phyloP scores from a whole-genome alignment of 2,797 vertebrate genomes.

The Setipinna tenuifilis region DNA sequence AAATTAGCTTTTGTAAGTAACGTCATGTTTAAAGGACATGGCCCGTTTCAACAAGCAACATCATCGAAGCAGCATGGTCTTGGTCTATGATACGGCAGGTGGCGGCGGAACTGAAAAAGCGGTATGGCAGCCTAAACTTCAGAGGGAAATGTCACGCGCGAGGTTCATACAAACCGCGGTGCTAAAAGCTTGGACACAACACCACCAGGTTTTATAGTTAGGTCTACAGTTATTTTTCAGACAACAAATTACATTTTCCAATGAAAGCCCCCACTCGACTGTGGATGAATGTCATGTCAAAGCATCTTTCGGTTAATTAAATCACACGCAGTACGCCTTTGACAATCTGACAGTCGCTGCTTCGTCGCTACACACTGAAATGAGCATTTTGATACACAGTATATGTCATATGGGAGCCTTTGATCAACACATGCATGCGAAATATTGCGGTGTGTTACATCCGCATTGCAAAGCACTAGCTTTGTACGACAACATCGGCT shows the following conservation, averaged over 20 bases:
- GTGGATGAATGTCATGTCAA: slow-evolving; percentile 14
- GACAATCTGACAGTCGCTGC: neutral
- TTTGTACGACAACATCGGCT: slow-evolving; percentile 40
- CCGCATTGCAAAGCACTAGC: slow-evolving; percentile 71
- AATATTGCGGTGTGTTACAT: slow-evolving; percentile 62
- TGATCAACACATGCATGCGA: neutral
- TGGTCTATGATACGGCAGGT: slow-evolving; percentile 18
- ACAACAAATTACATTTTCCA: neutral
- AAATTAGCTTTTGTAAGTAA: neutral
- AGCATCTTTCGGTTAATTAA: slow-evolving; percentile 7
- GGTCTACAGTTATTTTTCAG: neutral
- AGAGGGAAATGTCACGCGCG: slow-evolving; percentile 14
- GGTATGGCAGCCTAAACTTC: slow-evolving; percentile 1
- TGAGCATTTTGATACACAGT: neutral
- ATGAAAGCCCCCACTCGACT: neutral
- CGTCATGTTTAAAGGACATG: neutral
- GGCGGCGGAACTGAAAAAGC: neutral
- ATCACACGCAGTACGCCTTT: slow-evolving; percentile 12
- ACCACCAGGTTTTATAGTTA: neutral
- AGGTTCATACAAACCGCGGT: neutral
- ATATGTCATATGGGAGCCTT: neutral
- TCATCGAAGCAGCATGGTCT: slow-evolving; percentile 21
- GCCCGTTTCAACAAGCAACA: neutral
- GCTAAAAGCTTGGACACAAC: neutral
- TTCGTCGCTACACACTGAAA: neutral